Conservation (phyloP, 2,113 vertebrate genomes). For the Mastomys coucha region DNA sequence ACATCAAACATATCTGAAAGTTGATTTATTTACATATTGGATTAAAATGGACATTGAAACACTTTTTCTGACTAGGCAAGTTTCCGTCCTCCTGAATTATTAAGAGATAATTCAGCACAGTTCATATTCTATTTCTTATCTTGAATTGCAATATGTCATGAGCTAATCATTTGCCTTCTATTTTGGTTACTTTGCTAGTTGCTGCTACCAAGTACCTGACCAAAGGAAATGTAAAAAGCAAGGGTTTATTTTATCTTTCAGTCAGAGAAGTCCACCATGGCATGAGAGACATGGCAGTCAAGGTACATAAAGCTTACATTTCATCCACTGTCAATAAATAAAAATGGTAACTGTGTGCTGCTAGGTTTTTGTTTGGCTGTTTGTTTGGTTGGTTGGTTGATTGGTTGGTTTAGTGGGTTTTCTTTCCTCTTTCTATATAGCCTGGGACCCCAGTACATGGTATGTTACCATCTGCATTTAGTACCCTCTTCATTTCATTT, state of each 20-base stretch:
- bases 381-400: background rate
- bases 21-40: background rate
- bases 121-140: background rate
- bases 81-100: background rate
- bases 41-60: conserved; percentile 13
- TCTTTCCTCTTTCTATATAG: background rate
- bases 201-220: background rate
- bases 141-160: background rate
- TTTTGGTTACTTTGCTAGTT: background rate
- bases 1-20: background rate
- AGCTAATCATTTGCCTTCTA: background rate
- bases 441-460: background rate
- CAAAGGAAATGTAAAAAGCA: background rate
- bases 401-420: background rate
- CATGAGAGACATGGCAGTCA: no score
- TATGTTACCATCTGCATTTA: background rate
- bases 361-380: background rate
- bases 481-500: background rate
- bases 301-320: background rate
- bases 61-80: background rate
- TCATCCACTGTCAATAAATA: background rate
- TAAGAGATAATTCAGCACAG: background rate
- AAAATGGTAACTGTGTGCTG: background rate
- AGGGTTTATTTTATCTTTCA: background rate
- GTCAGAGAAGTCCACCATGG: background rate